Percentiles rank a stretch among this genome's conserved stretches.
These are phyloP conservation scores for Campoplex nolae DNA, from an alignment of 2,888 invertebrate genomes.

Conservation along the genomic window DNA sequence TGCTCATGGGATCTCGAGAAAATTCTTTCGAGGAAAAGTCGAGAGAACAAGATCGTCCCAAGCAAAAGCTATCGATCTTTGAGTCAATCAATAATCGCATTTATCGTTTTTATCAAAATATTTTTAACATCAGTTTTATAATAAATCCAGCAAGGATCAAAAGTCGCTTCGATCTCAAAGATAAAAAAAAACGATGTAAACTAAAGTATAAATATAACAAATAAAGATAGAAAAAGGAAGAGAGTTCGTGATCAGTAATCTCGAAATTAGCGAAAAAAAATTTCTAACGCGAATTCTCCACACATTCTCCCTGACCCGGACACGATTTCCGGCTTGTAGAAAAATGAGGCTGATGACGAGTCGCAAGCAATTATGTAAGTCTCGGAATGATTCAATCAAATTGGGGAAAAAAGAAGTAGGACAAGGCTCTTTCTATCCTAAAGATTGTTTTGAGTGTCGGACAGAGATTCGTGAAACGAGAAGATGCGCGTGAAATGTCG, in stretches of 20 bases:
- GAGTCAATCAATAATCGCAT: too few relatives aligned
- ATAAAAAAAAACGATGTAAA: not conserved
- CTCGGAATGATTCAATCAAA: slow-evolving; percentile 55
- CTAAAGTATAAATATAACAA: not conserved
- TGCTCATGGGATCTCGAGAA: too few relatives aligned
- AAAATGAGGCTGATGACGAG: slow-evolving; percentile 5
- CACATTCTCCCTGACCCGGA: slow-evolving; percentile 51
- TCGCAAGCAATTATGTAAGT: slow-evolving; percentile 43
- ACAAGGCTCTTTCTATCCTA: slow-evolving; percentile 27
- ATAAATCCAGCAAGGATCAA: not conserved
- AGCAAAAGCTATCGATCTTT: too few relatives aligned
- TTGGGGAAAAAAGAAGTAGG: slow-evolving; percentile 45
- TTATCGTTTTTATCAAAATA: too few relatives aligned
- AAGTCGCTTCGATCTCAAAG: not conserved
- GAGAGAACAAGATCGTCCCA: too few relatives aligned
- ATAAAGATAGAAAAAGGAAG: not conserved
- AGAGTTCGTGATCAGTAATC: not conserved
- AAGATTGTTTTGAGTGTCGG: slow-evolving; percentile 42
- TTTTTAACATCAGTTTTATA: too few relatives aligned
- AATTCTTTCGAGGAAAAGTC: too few relatives aligned
- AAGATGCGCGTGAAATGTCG: slow-evolving; percentile 32
- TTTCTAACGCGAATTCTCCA: slow-evolving; percentile 9
- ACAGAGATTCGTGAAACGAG: slow-evolving; percentile 22
- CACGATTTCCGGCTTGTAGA: slow-evolving; percentile 34
- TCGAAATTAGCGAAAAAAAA: slow-evolving; percentile 1